phyloP scores from a whole-genome alignment of 2,113 vertebrate species.

The Xerus inauris region DNA sequence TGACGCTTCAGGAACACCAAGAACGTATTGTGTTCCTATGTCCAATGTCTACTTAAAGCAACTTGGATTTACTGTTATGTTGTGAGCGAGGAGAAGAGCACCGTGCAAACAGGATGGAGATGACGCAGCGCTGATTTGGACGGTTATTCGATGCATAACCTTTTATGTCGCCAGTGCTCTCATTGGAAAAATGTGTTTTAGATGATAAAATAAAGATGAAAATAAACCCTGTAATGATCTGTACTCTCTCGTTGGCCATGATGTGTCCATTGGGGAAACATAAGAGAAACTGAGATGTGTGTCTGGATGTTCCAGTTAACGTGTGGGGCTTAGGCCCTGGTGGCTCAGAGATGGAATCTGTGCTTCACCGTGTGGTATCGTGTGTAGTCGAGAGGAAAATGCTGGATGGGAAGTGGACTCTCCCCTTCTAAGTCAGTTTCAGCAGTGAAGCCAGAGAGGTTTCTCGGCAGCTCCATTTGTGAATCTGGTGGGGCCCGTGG shows the following conservation, averaged over 20 bases:
- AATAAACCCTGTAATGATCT: slow-evolving; percentile 9
- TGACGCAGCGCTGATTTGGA: background rate
- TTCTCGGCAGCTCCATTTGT: background rate
- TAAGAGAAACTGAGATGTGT: background rate
- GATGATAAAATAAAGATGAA: slow-evolving; percentile 45
- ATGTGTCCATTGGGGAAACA: background rate
- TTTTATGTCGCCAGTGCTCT: background rate
- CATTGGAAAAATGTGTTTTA: background rate
- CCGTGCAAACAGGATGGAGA: rapidly evolving
- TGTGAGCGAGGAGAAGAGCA: background rate
- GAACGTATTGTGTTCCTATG: background rate
- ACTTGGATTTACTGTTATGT: background rate
- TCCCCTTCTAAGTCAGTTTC: background rate
- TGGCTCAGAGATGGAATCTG: slow-evolving; percentile 41
- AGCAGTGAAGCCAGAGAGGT: background rate
- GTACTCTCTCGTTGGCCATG: background rate
- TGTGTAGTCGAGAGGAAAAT: background rate
- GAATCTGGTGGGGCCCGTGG: background rate
- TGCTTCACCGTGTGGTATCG: rapidly evolving
- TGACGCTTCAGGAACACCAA: background rate
- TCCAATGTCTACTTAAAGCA: background rate
- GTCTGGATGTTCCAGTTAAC: background rate
- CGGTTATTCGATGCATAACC: background rate
- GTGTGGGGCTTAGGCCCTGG: slow-evolving; percentile 14
- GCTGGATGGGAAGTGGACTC: too few species aligned